A percentile compares a stretch with the other conserved stretches of the same genome.
Conservation (phyloP, 2,888 invertebrate species). For the Orthonychiurus folsomi region DNA sequence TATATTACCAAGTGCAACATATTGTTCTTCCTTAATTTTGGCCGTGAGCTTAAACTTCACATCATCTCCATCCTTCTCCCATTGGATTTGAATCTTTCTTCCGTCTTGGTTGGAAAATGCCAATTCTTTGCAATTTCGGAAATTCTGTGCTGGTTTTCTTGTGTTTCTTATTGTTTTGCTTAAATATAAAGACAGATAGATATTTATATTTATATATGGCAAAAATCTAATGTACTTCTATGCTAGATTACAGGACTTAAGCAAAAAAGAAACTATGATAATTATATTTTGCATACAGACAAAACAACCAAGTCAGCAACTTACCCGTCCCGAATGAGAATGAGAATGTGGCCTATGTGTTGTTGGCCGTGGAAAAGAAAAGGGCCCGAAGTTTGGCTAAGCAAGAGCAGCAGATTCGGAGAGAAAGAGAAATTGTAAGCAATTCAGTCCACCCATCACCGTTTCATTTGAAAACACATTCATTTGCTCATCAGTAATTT, state of each 20-base stretch:
- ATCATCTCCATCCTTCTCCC: slow-evolving; percentile 66
- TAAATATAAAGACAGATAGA: neutral
- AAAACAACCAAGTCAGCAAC: too few relatives aligned
- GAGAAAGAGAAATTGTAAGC: neutral
- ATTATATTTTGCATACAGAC: too few relatives aligned
- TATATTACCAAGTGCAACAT: slow-evolving; percentile 82
- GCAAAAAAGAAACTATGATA: too few relatives aligned
- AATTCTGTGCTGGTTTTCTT: too few relatives aligned
- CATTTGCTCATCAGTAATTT: neutral
- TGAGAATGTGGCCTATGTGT: slow-evolving; percentile 3
- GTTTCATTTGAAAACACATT: too few relatives aligned
- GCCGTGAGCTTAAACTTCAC: slow-evolving; percentile 71
- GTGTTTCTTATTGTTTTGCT: neutral
- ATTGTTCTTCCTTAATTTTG: slow-evolving; percentile 69
- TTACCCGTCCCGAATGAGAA: too few relatives aligned
- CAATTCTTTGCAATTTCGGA: slow-evolving; percentile 72
- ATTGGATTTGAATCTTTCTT: slow-evolving; percentile 73
- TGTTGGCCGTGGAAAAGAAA: neutral
- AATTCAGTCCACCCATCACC: neutral
- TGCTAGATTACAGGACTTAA: too few relatives aligned
- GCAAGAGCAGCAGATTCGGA: too few relatives aligned
- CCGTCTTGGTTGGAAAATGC: slow-evolving; percentile 47
- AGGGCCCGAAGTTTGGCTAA: slow-evolving; percentile 9
- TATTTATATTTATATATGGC: too few relatives aligned
- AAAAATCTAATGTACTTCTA: too few relatives aligned